A percentile compares a stretch with the other conserved stretches of the same genome.
These are phyloP conservation scores for Ganaspis brasiliensis DNA, from an alignment of 2,888 invertebrate genomes.

Conservation along the genomic window DNA sequence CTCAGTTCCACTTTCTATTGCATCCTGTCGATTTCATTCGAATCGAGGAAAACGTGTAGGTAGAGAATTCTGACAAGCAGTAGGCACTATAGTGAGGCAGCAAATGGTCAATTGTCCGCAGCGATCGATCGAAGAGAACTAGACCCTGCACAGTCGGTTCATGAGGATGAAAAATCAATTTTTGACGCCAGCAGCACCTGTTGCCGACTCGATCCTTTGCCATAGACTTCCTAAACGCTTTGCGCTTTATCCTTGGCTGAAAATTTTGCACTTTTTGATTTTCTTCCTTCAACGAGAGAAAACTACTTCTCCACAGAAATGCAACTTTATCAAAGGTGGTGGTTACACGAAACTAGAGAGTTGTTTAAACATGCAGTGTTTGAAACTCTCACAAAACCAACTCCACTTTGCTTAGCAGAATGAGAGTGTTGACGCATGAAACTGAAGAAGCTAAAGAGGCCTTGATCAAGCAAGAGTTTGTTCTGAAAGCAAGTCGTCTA, in stretches of 20 bases:
- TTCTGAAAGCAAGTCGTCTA: slow-evolving; percentile 5
- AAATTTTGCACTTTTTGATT: neutral
- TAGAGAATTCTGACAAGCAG: neutral
- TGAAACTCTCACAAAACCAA: slow-evolving; percentile 8
- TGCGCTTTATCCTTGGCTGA: neutral
- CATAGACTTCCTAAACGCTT: neutral
- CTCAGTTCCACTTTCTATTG: neutral
- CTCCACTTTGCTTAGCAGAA: neutral
- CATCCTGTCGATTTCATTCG: slow-evolving; percentile 26
- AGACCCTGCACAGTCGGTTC: neutral
- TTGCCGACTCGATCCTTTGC: neutral
- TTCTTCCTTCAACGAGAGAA: neutral
- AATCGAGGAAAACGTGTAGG: neutral
- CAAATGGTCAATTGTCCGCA: slow-evolving; percentile 22
- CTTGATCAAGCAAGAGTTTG: slow-evolving; percentile 17
- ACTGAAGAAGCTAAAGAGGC: slow-evolving; percentile 10
- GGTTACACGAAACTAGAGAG: neutral
- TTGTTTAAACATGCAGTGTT: neutral
- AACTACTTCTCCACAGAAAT: neutral
- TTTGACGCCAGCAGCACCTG: slow-evolving; percentile 28
- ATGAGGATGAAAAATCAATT: slow-evolving; percentile 3
- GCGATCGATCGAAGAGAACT: slow-evolving; percentile 21
- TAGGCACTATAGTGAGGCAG: neutral
- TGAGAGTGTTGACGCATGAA: slow-evolving; percentile 13
- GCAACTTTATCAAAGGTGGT: neutral